Evolutionary conservation across 2,797 vertebrate genomes (phyloP).

Genomic region (Acrossocheilus wenchowensis): DNA sequence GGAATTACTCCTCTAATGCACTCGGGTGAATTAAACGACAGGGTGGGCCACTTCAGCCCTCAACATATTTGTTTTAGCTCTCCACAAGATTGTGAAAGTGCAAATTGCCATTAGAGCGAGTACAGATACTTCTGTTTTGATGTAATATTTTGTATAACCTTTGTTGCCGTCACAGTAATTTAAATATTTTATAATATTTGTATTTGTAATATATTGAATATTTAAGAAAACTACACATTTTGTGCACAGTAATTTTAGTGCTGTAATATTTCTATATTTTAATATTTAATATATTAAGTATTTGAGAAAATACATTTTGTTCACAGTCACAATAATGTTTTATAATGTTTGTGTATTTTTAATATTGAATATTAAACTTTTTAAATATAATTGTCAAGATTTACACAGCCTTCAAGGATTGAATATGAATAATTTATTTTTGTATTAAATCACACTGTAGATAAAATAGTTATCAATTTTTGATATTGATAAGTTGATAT

Average conservation of each 20-base stretch:
- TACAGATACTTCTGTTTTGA: neutral
- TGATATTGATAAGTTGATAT: neutral
- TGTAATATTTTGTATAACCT: neutral
- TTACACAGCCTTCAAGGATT: neutral
- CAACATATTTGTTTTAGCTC: constrained; percentile 21
- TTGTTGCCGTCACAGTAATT: neutral
- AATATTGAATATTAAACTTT: neutral
- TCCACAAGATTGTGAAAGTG: neutral
- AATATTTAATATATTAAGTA: neutral
- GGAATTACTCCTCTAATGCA: constrained; percentile 10
- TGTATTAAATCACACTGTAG: neutral
- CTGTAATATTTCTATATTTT: too few species aligned
- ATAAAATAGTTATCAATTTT: neutral
- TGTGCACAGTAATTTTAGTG: neutral
- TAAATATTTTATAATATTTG: neutral
- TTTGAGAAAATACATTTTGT: neutral
- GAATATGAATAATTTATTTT: neutral
- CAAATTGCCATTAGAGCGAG: neutral
- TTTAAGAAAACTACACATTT: neutral
- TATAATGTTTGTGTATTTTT: neutral
- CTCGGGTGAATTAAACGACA: neutral
- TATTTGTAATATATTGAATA: neutral
- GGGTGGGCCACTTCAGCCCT: neutral
- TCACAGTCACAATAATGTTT: neutral
- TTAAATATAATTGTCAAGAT: neutral